phyloP scores from a whole-genome alignment of 53 echinoderm and acorn worm species.

The Echinarachnius parma region DNA sequence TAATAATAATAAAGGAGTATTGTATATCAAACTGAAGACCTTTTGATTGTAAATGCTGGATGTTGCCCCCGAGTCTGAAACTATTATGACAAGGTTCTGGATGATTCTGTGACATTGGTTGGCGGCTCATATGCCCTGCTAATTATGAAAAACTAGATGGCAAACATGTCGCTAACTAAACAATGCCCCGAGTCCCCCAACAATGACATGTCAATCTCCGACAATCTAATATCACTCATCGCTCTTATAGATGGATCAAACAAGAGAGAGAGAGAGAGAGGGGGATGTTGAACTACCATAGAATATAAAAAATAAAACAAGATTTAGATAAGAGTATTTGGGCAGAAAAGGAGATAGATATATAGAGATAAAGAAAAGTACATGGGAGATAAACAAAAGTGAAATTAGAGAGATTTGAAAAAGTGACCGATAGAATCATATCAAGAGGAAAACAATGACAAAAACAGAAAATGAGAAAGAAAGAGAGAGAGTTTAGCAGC shows the following conservation, averaged over 20 bases:
- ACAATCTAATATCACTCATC: constrained; percentile 46
- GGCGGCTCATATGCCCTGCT: constrained; percentile 36
- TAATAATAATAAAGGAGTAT: too few species aligned
- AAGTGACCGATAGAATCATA: too few species aligned
- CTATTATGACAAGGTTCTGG: too few species aligned
- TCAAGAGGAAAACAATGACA: constrained; percentile 10
- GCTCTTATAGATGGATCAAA: constrained; percentile 1
- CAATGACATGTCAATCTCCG: constrained; percentile 36
- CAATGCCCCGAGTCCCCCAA: constrained; percentile 27
- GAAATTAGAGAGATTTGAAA: too few species aligned
- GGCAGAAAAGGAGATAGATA: too few species aligned
- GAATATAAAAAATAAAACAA: not conserved
- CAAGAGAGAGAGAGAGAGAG: constrained; percentile 20
- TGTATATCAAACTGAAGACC: too few species aligned
- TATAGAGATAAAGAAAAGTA: too few species aligned
- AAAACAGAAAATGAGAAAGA: constrained; percentile 20
- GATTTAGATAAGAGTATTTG: too few species aligned
- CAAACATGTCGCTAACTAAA: constrained; percentile 44
- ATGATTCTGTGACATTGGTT: constrained; percentile 42
- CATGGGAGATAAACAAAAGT: too few species aligned
- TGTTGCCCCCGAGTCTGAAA: too few species aligned
- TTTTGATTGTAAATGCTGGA: too few species aligned
- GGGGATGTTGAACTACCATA: too few species aligned
- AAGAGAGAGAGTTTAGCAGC: not conserved
- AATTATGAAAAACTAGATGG: constrained; percentile 40